Percentiles rank a stretch among this genome's conserved stretches.
These are phyloP conservation scores for Takifugu ocellatus DNA, from an alignment of 2,797 vertebrate genomes.

Conservation along the genomic window DNA sequence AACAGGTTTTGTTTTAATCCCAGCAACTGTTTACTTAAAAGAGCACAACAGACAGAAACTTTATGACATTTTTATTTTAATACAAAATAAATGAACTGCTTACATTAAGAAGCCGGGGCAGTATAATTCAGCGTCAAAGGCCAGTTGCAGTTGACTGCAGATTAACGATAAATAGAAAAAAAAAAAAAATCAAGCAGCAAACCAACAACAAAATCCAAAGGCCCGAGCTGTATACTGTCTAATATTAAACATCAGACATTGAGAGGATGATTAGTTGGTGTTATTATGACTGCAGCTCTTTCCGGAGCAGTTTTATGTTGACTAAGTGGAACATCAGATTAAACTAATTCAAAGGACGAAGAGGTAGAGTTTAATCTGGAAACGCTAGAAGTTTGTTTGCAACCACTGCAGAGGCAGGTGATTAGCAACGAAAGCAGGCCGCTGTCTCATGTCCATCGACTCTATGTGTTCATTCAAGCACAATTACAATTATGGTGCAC, in stretches of 20 bases:
- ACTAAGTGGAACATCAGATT: conserved; percentile 4
- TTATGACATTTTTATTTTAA: conserved; percentile 50
- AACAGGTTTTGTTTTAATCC: too few species aligned
- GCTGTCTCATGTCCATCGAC: conserved; percentile 5
- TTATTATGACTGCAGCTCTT: conserved; percentile 6
- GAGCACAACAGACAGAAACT: conserved; percentile 12
- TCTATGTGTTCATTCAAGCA: conserved; percentile 31
- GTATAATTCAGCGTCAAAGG: conserved; percentile 49
- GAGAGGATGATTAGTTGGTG: conserved; percentile 15
- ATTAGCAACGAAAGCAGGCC: conserved; percentile 11
- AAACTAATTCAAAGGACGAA: conserved; percentile 23
- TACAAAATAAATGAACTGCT: conserved; percentile 68
- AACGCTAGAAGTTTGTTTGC: conserved; percentile 16
- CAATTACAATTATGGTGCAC: conserved; percentile 15
- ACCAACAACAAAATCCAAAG: conserved; percentile 17
- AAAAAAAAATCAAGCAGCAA: conserved; percentile 41
- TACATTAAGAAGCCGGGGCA: conserved; percentile 42
- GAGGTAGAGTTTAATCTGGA: conserved; percentile 63
- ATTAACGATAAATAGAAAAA: conserved; percentile 34
- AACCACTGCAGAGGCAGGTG: conserved; percentile 4
- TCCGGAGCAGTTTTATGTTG: conserved; percentile 7
- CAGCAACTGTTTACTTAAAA: not conserved
- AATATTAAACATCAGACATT: conserved; percentile 43
- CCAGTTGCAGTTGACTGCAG: conserved; percentile 22
- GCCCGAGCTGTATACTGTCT: conserved; percentile 30